A percentile compares a stretch with the other conserved stretches of the same genome.
Conservation (phyloP, 2,888 invertebrate species). For the Acronicta aceris region DNA sequence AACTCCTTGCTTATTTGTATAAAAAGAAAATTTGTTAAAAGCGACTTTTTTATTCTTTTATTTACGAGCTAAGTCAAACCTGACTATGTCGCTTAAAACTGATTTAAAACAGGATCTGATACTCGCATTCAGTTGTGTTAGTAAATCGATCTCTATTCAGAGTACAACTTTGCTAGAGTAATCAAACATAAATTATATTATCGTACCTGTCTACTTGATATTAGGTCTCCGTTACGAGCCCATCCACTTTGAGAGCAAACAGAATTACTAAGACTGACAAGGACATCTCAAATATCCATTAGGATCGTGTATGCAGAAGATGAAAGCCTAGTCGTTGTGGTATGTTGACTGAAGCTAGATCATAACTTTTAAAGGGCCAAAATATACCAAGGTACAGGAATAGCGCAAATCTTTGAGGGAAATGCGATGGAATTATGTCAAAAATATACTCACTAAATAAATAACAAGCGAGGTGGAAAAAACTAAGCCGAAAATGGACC, state of each 20-base stretch:
- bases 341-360: neutral
- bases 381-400: neutral
- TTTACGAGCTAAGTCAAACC: no score
- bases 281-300: slow-evolving; percentile 47
- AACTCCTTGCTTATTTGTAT: slow-evolving; percentile 14
- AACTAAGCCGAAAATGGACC: neutral
- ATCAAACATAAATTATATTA: slow-evolving; percentile 66
- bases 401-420: neutral
- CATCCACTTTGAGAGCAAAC: slow-evolving; percentile 53
- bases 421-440: neutral
- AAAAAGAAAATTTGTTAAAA: no score
- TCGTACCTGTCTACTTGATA: slow-evolving; percentile 56
- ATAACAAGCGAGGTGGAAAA: neutral
- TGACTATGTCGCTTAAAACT: no score
- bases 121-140: slow-evolving; percentile 34
- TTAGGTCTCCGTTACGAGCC: slow-evolving; percentile 53
- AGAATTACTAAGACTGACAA: slow-evolving; percentile 57
- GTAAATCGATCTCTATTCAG: slow-evolving; percentile 59
- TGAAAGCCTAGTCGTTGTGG: slow-evolving; percentile 6
- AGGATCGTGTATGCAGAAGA: slow-evolving; percentile 14
- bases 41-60: no score
- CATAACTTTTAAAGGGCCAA: neutral
- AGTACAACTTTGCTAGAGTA: slow-evolving; percentile 52
- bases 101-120: slow-evolving; percentile 7
- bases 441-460: neutral